phyloP scores from a whole-genome alignment of 2,797 vertebrate genomes.

The Manis crassicaudata region DNA sequence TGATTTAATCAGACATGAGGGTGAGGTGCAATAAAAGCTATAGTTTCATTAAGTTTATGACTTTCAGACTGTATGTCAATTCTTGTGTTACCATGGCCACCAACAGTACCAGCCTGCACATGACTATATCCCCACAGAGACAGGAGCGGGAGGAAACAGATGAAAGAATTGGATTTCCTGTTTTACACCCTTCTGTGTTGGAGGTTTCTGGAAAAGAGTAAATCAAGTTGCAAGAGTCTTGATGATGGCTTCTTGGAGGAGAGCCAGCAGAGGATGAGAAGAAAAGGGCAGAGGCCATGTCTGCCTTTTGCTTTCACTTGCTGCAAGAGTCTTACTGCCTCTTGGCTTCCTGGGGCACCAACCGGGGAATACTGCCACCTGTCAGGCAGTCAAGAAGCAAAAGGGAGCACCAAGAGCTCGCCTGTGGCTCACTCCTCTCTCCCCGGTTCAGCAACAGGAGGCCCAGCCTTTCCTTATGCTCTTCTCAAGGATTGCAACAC shows the following conservation, averaged over 20 bases:
- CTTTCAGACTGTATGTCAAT: slow-evolving; percentile 84
- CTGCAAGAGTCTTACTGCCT: background rate
- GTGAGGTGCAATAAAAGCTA: slow-evolving; percentile 86
- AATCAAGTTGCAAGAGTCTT: background rate
- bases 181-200: background rate
- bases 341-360: background rate
- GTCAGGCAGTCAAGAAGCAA: background rate
- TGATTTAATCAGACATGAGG: slow-evolving; percentile 89
- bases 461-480: too few relatives aligned
- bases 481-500: too few relatives aligned
- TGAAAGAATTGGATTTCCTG: slow-evolving; percentile 39
- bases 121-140: slow-evolving; percentile 60
- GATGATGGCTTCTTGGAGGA: background rate
- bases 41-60: slow-evolving; percentile 90
- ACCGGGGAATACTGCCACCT: background rate
- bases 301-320: background rate
- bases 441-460: background rate
- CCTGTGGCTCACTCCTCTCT: too few relatives aligned
- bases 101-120: slow-evolving; percentile 65
- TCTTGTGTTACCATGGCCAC: slow-evolving; percentile 84
- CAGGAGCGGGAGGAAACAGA: background rate
- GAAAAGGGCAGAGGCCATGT: background rate
- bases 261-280: background rate
- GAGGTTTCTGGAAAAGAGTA: background rate
- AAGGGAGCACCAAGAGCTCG: background rate